phyloP scores from a whole-genome alignment of 2,797 vertebrate species.

The Gymnothorax javanicus region DNA sequence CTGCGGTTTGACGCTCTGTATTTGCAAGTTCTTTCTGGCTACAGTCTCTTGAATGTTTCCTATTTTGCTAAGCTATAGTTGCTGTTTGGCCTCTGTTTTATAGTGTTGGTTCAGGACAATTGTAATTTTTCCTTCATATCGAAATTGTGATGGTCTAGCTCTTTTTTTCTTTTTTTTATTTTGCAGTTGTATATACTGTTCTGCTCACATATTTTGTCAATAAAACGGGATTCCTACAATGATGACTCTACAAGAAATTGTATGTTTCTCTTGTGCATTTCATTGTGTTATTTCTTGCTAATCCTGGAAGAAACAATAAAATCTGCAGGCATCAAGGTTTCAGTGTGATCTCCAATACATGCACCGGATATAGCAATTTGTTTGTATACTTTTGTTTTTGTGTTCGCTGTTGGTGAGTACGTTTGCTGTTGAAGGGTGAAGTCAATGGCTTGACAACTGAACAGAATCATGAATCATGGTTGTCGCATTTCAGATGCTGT shows the following conservation, averaged over 20 bases:
- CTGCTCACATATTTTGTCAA: conserved; percentile 85
- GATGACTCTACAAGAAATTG: conserved; percentile 52
- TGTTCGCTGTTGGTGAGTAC: conserved; percentile 29
- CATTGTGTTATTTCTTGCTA: conserved; percentile 43
- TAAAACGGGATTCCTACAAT: conserved; percentile 84
- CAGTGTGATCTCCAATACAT: conserved; percentile 13
- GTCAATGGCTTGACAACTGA: not conserved
- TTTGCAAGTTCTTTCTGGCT: conserved; percentile 51
- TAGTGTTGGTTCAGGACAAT: conserved; percentile 56
- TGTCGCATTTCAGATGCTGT: not conserved
- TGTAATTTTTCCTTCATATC: conserved; percentile 60
- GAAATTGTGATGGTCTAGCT: conserved; percentile 54
- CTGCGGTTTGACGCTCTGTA: conserved; percentile 40
- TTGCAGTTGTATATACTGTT: conserved; percentile 81
- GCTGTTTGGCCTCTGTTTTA: conserved; percentile 47
- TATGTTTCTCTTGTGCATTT: conserved; percentile 55
- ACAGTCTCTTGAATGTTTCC: conserved; percentile 43
- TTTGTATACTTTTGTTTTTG: not conserved
- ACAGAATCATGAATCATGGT: not conserved
- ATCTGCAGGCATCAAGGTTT: conserved; percentile 36
- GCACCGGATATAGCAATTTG: conserved; percentile 9
- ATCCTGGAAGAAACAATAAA: conserved; percentile 53
- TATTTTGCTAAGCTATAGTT: conserved; percentile 51
- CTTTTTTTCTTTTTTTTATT: conserved; percentile 39
- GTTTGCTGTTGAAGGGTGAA: conserved; percentile 5